A percentile compares a stretch with the other conserved stretches of the same genome.
phyloP scores from a whole-genome alignment of 2,888 invertebrate genomes.

The Amphiduros pacificus region DNA sequence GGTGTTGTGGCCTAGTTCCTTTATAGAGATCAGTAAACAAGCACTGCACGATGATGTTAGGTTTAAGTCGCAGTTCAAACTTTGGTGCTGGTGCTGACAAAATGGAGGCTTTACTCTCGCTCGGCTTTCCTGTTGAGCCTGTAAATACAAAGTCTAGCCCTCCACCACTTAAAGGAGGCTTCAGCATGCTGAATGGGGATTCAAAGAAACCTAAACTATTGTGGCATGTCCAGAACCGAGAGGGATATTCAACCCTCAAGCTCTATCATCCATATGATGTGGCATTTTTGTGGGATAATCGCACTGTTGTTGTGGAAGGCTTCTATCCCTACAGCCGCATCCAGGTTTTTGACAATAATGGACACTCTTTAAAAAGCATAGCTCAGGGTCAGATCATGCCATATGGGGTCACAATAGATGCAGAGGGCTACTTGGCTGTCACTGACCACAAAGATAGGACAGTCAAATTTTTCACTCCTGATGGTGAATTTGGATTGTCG shows the following conservation, averaged over 20 bases:
- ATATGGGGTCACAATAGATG: slow-evolving; percentile 19
- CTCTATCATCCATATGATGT: slow-evolving; percentile 24
- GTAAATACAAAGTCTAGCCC: too few relatives aligned
- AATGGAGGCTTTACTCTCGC: too few relatives aligned
- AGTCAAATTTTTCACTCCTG: slow-evolving; percentile 19
- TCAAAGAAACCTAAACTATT: slow-evolving; percentile 3
- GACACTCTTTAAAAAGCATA: slow-evolving; percentile 1
- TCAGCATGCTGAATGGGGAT: too few relatives aligned
- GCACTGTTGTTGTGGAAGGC: slow-evolving; percentile 20
- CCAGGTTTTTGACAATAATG: slow-evolving; percentile 18
- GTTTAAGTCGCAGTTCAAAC: too few relatives aligned
- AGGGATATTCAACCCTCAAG: slow-evolving; percentile 9
- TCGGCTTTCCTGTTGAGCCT: too few relatives aligned
- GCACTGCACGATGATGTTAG: too few relatives aligned
- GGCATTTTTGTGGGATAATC: slow-evolving; percentile 14
- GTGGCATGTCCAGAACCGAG: slow-evolving; percentile 12
- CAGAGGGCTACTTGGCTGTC: slow-evolving; percentile 19
- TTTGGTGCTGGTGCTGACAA: too few relatives aligned
- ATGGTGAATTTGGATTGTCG: slow-evolving; percentile 7
- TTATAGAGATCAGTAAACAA: too few relatives aligned
- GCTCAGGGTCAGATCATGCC: slow-evolving; percentile 24
- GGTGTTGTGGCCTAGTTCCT: too few relatives aligned
- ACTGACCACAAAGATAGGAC: slow-evolving; percentile 27
- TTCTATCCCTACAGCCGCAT: slow-evolving; percentile 26
- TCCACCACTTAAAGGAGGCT: too few relatives aligned